These are phyloP conservation scores for Panzeria rudis DNA, from an alignment of 2,888 invertebrate genomes.

Conservation along the genomic window DNA sequence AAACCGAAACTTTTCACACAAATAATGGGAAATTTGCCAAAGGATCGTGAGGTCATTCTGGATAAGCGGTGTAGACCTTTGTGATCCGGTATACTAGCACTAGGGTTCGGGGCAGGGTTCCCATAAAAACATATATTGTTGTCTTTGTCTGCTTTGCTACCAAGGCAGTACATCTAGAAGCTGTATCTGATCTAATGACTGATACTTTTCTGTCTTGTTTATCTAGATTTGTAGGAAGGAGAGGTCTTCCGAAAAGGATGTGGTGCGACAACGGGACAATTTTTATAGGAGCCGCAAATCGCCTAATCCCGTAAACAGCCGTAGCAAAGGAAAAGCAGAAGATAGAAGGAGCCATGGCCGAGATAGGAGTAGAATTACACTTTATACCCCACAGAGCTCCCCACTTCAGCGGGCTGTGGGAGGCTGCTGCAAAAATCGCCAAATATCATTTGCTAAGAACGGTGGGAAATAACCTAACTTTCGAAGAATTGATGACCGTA, in stretches of 20 bases:
- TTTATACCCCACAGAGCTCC: slow-evolving; percentile 30
- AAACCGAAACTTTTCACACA: not conserved
- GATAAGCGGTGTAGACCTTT: slow-evolving; percentile 10
- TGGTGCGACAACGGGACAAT: slow-evolving; percentile 18
- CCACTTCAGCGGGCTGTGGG: too few relatives aligned
- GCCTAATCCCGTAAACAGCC: not conserved
- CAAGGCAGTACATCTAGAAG: slow-evolving; percentile 31
- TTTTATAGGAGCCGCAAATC: not conserved
- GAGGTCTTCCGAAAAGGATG: slow-evolving; percentile 21
- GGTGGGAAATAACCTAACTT: not conserved
- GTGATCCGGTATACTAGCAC: not conserved
- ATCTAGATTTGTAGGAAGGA: slow-evolving; percentile 24
- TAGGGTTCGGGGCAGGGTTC: not conserved
- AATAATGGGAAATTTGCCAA: slow-evolving; percentile 13
- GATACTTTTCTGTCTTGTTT: slow-evolving; percentile 16
- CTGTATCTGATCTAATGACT: slow-evolving; percentile 40
- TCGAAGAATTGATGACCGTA: not conserved
- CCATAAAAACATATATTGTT: slow-evolving; percentile 6
- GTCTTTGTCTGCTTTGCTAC: slow-evolving; percentile 49
- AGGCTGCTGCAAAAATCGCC: too few relatives aligned
- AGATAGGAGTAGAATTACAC: slow-evolving; percentile 12
- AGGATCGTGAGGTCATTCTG: slow-evolving; percentile 9
- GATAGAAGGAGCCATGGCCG: not conserved
- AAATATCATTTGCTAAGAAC: slow-evolving; percentile 11
- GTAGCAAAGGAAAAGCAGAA: too few relatives aligned